Evolutionary conservation across 2,797 vertebrate species (phyloP).

Genomic region (Carcharodon carcharias): DNA sequence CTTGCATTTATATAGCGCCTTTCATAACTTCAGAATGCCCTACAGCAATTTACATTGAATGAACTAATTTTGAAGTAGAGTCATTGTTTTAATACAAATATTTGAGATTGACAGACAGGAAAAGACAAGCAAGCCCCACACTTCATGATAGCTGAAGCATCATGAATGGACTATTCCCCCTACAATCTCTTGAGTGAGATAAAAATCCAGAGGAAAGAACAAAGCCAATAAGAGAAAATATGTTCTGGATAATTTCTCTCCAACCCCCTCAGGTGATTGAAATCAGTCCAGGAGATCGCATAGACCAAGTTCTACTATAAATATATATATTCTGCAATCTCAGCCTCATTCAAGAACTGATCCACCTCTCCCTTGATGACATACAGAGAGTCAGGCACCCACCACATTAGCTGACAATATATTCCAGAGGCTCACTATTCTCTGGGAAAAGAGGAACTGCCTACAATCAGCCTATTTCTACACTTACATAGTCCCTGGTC

Average conservation of each 20-base stretch:
- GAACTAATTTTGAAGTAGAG: background rate
- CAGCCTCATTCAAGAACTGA: background rate
- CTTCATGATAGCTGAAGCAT: background rate
- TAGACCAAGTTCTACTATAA: background rate
- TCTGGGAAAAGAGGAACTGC: background rate
- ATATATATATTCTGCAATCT: background rate
- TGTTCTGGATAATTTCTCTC: background rate
- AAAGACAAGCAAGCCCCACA: background rate
- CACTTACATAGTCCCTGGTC: background rate
- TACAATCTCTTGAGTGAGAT: background rate
- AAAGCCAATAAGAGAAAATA: background rate
- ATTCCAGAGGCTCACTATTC: background rate
- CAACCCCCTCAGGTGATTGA: background rate
- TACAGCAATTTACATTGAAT: background rate
- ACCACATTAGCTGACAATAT: background rate
- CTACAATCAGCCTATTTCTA: background rate
- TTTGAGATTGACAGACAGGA: background rate
- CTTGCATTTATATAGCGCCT: no score
- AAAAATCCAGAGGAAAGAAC: background rate
- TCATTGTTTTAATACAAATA: background rate
- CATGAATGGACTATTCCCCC: background rate
- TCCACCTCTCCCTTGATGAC: background rate
- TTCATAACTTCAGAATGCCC: no score
- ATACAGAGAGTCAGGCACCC: background rate
- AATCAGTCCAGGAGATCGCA: background rate